Conservation (phyloP, 1,140 invertebrate species). For the Heliconius hermathena region DNA sequence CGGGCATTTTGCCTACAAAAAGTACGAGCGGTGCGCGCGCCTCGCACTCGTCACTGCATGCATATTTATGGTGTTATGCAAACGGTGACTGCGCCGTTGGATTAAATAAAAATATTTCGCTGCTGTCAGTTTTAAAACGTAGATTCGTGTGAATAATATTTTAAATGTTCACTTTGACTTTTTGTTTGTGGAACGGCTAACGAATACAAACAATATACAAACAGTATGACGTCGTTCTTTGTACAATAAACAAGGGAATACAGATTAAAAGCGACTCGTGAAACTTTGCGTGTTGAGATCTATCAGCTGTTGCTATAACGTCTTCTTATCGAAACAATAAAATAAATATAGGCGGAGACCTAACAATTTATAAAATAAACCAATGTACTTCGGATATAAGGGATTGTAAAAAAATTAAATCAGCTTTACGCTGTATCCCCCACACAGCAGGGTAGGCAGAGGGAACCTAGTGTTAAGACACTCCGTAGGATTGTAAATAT, state of each 20-base stretch:
- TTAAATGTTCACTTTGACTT: constrained; percentile 1
- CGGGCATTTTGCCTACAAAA: constrained; percentile 10
- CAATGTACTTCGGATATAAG: background rate
- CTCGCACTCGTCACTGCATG: constrained; percentile 1
- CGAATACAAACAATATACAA: background rate
- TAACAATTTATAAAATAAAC: no score
- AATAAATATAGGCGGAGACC: background rate
- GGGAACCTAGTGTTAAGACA: no score
- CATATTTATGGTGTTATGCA: constrained; percentile 20
- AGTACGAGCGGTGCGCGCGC: constrained; percentile 1
- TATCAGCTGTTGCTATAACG: background rate
- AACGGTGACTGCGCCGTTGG: constrained; percentile 13
- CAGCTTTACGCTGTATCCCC: no score
- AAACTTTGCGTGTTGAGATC: background rate
- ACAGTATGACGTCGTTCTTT: background rate
- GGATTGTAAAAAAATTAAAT: no score
- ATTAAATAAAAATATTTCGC: constrained; percentile 16
- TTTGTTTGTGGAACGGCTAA: background rate
- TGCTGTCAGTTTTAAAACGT: constrained; percentile 10
- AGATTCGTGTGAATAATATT: constrained; percentile 1
- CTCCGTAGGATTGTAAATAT: background rate
- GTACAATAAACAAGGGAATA: background rate
- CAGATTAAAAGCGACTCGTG: constrained; percentile 2
- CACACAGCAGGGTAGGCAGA: no score
- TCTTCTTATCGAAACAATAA: constrained; percentile 1